These are phyloP conservation scores for Reticulitermes speratus DNA, from an alignment of 1,140 invertebrate genomes.

Conservation along the genomic window DNA sequence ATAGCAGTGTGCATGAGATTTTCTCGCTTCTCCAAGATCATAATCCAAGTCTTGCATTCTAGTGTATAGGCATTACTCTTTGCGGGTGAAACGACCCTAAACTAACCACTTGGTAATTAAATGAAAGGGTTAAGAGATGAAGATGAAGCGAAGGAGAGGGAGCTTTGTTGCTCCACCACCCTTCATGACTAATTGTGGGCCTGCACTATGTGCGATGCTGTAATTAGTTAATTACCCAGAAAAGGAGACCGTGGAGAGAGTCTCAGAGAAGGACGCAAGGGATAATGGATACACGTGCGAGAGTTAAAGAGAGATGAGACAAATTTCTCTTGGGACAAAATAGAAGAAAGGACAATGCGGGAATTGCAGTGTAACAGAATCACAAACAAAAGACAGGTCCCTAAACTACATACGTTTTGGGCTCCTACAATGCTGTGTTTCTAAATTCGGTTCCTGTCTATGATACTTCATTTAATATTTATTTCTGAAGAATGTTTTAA, in stretches of 20 bases:
- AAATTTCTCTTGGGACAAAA: neutral
- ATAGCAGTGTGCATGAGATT: neutral
- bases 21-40: neutral
- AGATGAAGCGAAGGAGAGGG: slow-evolving; percentile 1
- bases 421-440: neutral
- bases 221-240: slow-evolving; percentile 19
- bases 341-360: neutral
- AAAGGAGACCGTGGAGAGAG: slow-evolving; percentile 1
- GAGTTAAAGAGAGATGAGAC: neutral
- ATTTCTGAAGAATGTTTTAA: neutral
- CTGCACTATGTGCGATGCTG: neutral
- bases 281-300: neutral
- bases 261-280: neutral
- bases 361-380: neutral
- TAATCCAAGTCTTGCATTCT: neutral
- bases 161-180: neutral
- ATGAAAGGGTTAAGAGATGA: slow-evolving; percentile 18
- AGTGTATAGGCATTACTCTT: neutral
- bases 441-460: neutral
- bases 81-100: slow-evolving; percentile 2
- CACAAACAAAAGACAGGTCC: neutral
- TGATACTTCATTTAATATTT: neutral
- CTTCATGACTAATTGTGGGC: slow-evolving; percentile 15
- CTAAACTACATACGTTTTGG: neutral
- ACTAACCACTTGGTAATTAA: slow-evolving; percentile 16